Evolutionary conservation across 2,113 vertebrate species (phyloP), one percentile per base, ranked within the genome.

Genomic region (Paralichthys olivaceus): DNA sequence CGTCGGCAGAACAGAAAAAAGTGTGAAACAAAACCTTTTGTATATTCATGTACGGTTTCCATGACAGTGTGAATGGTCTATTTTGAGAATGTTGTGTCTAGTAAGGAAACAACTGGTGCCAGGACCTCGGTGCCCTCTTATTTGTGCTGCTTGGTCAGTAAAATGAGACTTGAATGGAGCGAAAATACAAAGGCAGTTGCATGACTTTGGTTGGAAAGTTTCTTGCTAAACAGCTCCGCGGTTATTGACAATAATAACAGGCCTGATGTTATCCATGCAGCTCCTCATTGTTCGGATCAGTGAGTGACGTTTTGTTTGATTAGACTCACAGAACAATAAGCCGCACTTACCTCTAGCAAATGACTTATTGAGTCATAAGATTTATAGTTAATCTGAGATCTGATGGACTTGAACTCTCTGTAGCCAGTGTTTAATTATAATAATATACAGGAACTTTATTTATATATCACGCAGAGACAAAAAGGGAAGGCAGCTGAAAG

Each of bases 11-110:
- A 55, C 20, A 47, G 23, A 22, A 66, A 80, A 80, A 2, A 14
- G 14, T 60, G 11, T 19, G 4, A 57, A 71, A 88, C 83, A 84
- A 77, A 43, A 77, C 26, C 56, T 76, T 87, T 76, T 86, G 70
- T 68, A 12, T 9, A 13, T 77, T 58, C 7, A 26, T 51, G 47
- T n/a, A 20, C 2, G 56, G 26, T 70, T 83, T 76, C 29, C 69
- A 75, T 15, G 47, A 9, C 4, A 67, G 32, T 34, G 57, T 82
- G 80, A 91, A 89, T 73, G 77, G 67, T 77, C 79, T 80, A 80
- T 85, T 87, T 73, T 75, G 58, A 74, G 73, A 54, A 51, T 90
- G 84, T 88, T 87, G 59, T 84, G 89, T 85, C 87, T 84, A 3
- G 54, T 61, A 80, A 2, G 34, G 49, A 51, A 65, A 45, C 66